Conservation (phyloP, 2,797 vertebrate genomes). For the Hydrocynus forskahlii region DNA sequence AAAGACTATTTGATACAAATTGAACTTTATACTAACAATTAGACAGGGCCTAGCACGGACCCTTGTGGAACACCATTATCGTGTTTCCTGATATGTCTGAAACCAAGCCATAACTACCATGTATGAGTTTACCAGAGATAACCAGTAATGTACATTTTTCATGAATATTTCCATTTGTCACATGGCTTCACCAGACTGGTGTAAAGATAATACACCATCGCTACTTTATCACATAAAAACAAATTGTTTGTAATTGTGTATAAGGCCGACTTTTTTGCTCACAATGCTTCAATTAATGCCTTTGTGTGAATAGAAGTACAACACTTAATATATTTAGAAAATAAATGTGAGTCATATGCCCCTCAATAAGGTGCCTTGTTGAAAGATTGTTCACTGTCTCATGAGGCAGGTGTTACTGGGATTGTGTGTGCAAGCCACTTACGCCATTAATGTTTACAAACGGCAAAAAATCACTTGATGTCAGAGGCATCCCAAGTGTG, state of each 20-base stretch:
- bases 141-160: too few relatives aligned
- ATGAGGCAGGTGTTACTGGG: not conserved
- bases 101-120: not conserved
- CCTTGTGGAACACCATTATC: not conserved
- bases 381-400: not conserved
- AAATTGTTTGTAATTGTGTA: too few relatives aligned
- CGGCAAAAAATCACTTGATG: not conserved
- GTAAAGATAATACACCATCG: too few relatives aligned
- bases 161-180: not conserved
- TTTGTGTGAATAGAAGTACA: not conserved
- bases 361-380: not conserved
- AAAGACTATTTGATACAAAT: not conserved
- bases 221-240: too few relatives aligned
- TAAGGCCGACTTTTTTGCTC: too few relatives aligned
- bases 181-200: too few relatives aligned
- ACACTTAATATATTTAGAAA: not conserved
- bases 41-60: not conserved
- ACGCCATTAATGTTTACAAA: not conserved
- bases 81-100: not conserved
- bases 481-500: constrained; percentile 11
- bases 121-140: too few relatives aligned
- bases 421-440: not conserved
- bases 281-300: not conserved
- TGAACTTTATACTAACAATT: not conserved
- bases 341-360: not conserved